Base-by-base conservation (phyloP, 1,140 invertebrate genomes). In the Lepidotrigona ventralis region DNA sequence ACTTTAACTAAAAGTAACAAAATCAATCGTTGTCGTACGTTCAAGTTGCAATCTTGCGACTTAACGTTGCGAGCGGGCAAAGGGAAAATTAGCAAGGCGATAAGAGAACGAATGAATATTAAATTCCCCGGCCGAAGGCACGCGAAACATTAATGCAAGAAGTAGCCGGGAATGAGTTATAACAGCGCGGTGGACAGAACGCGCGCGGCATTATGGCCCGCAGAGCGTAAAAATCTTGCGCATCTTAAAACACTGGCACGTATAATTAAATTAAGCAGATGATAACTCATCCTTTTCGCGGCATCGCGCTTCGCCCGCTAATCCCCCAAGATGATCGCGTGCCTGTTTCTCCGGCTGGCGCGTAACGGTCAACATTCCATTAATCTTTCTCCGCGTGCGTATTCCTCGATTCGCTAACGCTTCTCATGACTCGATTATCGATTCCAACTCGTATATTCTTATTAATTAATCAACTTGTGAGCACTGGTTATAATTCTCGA, bases 221-320 rank as follows among this genome's bases (percentile, higher is more conserved):
- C 87, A 88, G 81, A 88, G 89, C 88, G 88, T 91, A 90, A 93
- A 92, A 92, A 92, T 91, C 90, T 83, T 86, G 79, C 89, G 88
- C 88, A 89, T 89, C 90, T 92, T 84, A 89, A 90, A 85, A 88
- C 85, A 88, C 84, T 39, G 17, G 29, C 73, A 46, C 66, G 60
- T 79, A 69, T 86, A 87, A 79, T 79, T 83, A 76, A 83, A 83
- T 83, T 83, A 79, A 83, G 23, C 23, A 26, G 68, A 86, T 84
- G 85, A 88, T 89, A 90, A 85, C 84, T 88, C 90, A 87, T 88
- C 75, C 83, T 86, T 4, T 9, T 23, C 11, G 58, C 46, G 19
- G 17, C 23, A 11, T 63, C 23, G 58, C 29, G 58, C 74, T n/a
- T 17, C 70, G 54, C 15, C 33, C 33, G 71, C 60, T 74, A 66